phyloP scores from a whole-genome alignment of 64 coral and sea anemone genomes.

The Dendrophyllia cribrosa region DNA sequence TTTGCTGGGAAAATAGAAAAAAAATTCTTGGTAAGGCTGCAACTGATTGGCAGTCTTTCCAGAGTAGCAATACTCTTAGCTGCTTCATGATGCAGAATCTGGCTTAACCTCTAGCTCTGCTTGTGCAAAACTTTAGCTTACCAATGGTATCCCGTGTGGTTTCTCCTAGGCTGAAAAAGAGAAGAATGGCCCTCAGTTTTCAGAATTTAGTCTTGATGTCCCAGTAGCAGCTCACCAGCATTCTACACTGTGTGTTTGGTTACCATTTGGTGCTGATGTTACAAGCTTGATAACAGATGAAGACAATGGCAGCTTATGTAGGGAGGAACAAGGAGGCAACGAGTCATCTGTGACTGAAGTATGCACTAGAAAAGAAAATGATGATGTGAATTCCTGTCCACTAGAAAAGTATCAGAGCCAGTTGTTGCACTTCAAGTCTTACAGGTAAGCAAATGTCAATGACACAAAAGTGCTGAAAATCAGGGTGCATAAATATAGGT shows the following conservation, averaged over 20 bases:
- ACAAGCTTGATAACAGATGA: neutral
- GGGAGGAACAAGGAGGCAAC: neutral
- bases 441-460: constrained; percentile 60
- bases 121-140: too few species aligned
- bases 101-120: too few species aligned
- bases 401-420: constrained; percentile 72
- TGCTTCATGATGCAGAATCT: too few species aligned
- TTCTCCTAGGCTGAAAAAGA: constrained; percentile 76
- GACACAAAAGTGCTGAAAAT: too few species aligned
- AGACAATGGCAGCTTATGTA: neutral
- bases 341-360: too few species aligned
- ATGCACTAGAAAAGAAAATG: neutral
- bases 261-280: constrained; percentile 4
- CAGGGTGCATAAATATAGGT: too few species aligned
- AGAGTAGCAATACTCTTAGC: too few species aligned
- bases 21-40: too few species aligned
- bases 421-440: constrained; percentile 83
- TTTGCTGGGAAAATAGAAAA: too few species aligned
- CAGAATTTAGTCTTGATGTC: constrained; percentile 39
- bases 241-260: constrained; percentile 64
- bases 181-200: constrained; percentile 44
- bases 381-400: constrained; percentile 8
- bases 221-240: constrained; percentile 68
- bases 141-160: neutral
- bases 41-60: too few species aligned